Evolutionary conservation across 2,888 invertebrate genomes (phyloP), one percentile per base, ranked within the genome.

Genomic region (Chaetogeoica ovagalla): DNA sequence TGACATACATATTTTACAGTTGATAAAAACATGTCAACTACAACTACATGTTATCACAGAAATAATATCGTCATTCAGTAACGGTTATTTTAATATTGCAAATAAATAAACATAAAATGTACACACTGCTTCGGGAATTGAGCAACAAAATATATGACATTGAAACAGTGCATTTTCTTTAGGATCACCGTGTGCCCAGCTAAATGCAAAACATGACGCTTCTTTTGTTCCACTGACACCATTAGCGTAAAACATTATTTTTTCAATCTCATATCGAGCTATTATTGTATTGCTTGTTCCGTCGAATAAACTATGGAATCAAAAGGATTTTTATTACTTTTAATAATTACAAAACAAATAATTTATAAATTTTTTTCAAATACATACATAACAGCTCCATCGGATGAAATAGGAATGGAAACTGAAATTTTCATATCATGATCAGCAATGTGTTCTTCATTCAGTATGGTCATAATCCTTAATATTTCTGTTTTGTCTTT

Each of bases 81-180:
- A 17, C 1, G 17, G 48, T 68, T 68, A 48, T 19, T 23, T 48
- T 48, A 48, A 43, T 48, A 55, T 55, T 19, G 19, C 19, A 55
- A 55, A 69, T 69, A 11, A 68, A 9, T 68, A 68, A 68, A 23
- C 11, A 23, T 13, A n/a, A 68, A n/a, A 59, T 63, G 63, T 82
- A 87, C 90, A 91, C 85, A 97, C 97, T 59, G 96, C 96, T 86
- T 97, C 97, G 48, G 94, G 93, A 85, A 95, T 94, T 86, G 96
- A 95, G 87, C 97, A 98, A 82, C 97, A 91, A 88, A 98, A 99
- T 70, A 97, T 96, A 88, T 98, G 98, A 88, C 98, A 98, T 87
- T 97, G 95, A 87, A 97, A 97, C 82, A 97, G 92, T 69, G 95
- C 93, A 1, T 93, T 92, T 87, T 95, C 94, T 84, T 91, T 91